Conservation (phyloP, 2,888 invertebrate species). For the Calameuta pallipes region DNA sequence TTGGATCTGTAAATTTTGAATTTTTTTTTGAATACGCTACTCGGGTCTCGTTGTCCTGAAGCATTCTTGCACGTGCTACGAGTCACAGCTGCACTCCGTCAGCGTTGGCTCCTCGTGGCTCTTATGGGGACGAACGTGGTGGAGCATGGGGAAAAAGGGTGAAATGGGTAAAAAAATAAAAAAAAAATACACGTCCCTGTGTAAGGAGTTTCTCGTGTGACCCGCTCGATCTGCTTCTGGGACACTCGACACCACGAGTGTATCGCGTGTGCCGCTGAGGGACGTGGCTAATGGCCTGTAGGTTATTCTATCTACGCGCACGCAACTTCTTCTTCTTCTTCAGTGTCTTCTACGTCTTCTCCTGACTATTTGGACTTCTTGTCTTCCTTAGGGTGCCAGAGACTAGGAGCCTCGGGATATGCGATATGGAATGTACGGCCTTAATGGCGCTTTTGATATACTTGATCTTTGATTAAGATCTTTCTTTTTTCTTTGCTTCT, state of each 20-base stretch:
- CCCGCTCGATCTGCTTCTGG: constrained; percentile 41
- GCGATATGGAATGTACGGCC: neutral
- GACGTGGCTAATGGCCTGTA: constrained; percentile 61
- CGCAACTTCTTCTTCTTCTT: constrained; percentile 14
- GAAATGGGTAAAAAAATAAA: neutral
- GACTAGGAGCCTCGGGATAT: neutral
- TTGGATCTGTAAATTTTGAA: neutral
- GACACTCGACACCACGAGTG: constrained; percentile 59
- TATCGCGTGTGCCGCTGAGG: constrained; percentile 55
- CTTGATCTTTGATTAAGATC: neutral
- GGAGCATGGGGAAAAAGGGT: neutral
- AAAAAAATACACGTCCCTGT: constrained; percentile 31
- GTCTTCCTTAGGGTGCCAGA: neutral
- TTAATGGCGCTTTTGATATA: neutral
- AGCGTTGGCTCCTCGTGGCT: neutral
- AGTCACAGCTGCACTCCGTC: constrained; percentile 20
- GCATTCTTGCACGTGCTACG: constrained; percentile 4
- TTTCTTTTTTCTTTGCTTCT: neutral
- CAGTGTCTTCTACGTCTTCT: neutral
- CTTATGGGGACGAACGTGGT: constrained; percentile 2
- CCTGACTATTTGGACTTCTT: neutral
- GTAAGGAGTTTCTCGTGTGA: constrained; percentile 58
- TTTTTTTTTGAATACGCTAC: neutral
- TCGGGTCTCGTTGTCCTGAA: neutral
- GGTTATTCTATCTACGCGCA: constrained; percentile 40